phyloP scores from a whole-genome alignment of 2,113 vertebrate species.

The Myrmecophaga tridactyla region DNA sequence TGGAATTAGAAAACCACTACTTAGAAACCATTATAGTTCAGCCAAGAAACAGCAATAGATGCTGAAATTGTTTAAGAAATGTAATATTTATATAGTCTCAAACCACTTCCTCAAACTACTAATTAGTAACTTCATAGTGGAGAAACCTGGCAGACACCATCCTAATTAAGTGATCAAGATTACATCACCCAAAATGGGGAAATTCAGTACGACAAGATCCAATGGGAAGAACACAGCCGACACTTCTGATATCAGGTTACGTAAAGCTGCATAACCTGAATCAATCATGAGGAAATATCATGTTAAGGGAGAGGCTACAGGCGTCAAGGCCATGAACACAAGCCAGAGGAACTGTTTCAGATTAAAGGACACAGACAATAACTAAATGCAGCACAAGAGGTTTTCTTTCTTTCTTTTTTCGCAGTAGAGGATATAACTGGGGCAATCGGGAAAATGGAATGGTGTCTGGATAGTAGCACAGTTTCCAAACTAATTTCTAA shows the following conservation, averaged over 20 bases:
- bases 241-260: not conserved
- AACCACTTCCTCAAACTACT: not conserved
- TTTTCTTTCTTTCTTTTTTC: not conserved
- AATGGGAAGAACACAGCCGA: not conserved
- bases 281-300: not conserved
- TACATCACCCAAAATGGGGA: not conserved
- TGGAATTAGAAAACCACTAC: not conserved
- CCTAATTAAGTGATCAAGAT: not conserved
- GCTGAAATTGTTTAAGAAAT: not conserved
- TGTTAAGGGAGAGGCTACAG: not conserved
- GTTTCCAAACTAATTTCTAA: not conserved
- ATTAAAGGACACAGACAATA: not conserved
- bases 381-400: not conserved
- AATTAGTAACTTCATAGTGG: not conserved
- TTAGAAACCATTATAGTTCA: not conserved
- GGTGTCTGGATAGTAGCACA: not conserved
- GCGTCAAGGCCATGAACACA: not conserved
- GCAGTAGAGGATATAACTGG: not conserved
- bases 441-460: not conserved
- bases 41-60: not conserved
- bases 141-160: not conserved
- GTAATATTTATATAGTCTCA: not conserved
- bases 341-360: not conserved
- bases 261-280: not conserved
- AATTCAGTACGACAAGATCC: not conserved